Evolutionary conservation across 2,888 invertebrate genomes (phyloP), one percentile per base, ranked within the genome.

Genomic region (Pelosia muscerda): DNA sequence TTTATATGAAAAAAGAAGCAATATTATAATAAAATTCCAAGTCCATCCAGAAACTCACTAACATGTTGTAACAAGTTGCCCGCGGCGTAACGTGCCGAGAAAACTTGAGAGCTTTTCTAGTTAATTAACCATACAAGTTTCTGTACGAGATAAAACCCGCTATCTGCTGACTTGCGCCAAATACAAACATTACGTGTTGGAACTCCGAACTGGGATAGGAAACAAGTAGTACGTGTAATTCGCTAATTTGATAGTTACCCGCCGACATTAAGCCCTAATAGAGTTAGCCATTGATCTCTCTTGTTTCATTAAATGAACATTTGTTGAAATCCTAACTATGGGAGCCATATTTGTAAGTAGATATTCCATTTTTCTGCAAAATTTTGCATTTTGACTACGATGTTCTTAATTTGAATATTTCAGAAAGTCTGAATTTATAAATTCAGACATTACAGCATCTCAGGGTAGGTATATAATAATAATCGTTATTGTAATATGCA

Each of bases 51-150:
- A 84, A 86, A 81, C 81, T 81, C 76, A 79, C 84, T 84, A 86
- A 87, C 81, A 84, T 78, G 74, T 80, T 74, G 87, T 89, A 88
- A 89, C 90, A 88, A 91, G 90, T 87, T 86, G 79, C 77, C 92
- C 73, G 82, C 79, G 90, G 92, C 91, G 84, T 84, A 84, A 87
- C 91, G 90, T 88, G 90, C 84, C 84, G 84, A 77, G 89, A 88
- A 91, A 90, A 85, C 89, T 90, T 86, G 85, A 87, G 83, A 81
- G 79, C 81, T 89, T 88, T 88, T 85, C 84, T 81, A 85, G 84
- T 88, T 92, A 92, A 92, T 92, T 92, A 92, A 90, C 88, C 88
- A 84, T 84, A 88, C 84, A 91, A 90, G 88, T 91, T 89, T 83
- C 70, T 72, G 78, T 78, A 77, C 76, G 75, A 85, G 88, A 90